phyloP scores from a whole-genome alignment of 1,140 invertebrate genomes.

The Lycorma delicatula region DNA sequence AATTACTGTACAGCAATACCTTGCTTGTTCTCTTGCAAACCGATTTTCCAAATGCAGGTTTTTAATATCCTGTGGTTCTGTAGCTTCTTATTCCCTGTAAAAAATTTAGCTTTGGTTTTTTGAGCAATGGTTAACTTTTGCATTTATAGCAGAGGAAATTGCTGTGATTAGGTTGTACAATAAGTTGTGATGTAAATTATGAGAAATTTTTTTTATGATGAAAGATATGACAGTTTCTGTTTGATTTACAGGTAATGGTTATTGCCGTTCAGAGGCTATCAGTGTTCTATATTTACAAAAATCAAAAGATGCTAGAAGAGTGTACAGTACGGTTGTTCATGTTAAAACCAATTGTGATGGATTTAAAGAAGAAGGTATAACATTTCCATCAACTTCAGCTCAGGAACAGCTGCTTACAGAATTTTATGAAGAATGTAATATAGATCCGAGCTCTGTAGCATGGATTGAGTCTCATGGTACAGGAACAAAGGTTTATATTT shows the following conservation, averaged over 20 bases:
- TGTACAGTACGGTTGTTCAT: conserved; percentile 62
- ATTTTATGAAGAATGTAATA: conserved; percentile 75
- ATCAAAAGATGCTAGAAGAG: conserved; percentile 61
- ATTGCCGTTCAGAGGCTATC: conserved; percentile 67
- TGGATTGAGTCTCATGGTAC: conserved; percentile 92
- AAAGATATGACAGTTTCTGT: too few species aligned
- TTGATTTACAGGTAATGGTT: conserved; percentile 50
- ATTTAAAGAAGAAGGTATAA: conserved; percentile 81
- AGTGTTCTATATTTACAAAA: conserved; percentile 73
- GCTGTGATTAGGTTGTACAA: too few species aligned
- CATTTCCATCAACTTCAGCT: conserved; percentile 76
- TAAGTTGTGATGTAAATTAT: too few species aligned
- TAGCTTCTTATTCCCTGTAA: too few species aligned
- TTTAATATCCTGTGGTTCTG: too few species aligned
- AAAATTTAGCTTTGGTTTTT: too few species aligned
- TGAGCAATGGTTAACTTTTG: too few species aligned
- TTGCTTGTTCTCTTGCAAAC: too few species aligned
- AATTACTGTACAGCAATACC: too few species aligned
- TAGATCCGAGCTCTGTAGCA: conserved; percentile 58
- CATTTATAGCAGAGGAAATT: too few species aligned
- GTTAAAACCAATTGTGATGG: conserved; percentile 78
- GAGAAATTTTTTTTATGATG: too few species aligned
- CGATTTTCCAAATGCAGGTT: too few species aligned
- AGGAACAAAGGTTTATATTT: conserved; percentile 39
- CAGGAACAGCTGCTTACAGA: conserved; percentile 71